phyloP scores from a whole-genome alignment of 2,888 invertebrate species.

The Heliconius hortense region DNA sequence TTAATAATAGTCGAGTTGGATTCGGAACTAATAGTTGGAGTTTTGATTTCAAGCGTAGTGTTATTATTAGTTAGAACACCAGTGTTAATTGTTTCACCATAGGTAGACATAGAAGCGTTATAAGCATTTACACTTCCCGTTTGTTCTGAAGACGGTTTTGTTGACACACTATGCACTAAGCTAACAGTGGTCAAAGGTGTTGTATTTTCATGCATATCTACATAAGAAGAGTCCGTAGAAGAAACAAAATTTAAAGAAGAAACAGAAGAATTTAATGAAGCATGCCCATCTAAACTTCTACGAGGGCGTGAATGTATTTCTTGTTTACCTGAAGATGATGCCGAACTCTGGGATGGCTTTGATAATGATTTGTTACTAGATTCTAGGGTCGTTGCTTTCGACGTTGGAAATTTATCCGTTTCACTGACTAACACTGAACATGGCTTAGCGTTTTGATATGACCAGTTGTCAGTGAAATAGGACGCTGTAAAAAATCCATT shows the following conservation, averaged over 20 bases:
- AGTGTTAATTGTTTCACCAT: constrained; percentile 56
- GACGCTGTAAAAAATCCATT: constrained; percentile 82
- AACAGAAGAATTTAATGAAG: constrained; percentile 57
- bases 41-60: constrained; percentile 45
- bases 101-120: constrained; percentile 62
- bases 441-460: constrained; percentile 90
- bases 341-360: constrained; percentile 83
- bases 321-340: constrained; percentile 79
- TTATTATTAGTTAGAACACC: constrained; percentile 63
- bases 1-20: constrained; percentile 29
- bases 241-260: constrained; percentile 69
- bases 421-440: constrained; percentile 93
- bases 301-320: constrained; percentile 83
- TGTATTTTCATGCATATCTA: constrained; percentile 79
- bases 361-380: constrained; percentile 86
- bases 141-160: constrained; percentile 47
- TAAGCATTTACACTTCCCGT: constrained; percentile 55
- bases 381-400: constrained; percentile 87
- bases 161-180: constrained; percentile 77
- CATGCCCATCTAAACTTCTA: constrained; percentile 87
- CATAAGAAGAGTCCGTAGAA: constrained; percentile 70
- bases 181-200: constrained; percentile 70
- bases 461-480: constrained; percentile 89
- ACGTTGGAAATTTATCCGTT: constrained; percentile 85
- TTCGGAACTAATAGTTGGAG: constrained; percentile 36